Conservation (phyloP, 2,888 invertebrate genomes). For the Anoncus sp. region DNA sequence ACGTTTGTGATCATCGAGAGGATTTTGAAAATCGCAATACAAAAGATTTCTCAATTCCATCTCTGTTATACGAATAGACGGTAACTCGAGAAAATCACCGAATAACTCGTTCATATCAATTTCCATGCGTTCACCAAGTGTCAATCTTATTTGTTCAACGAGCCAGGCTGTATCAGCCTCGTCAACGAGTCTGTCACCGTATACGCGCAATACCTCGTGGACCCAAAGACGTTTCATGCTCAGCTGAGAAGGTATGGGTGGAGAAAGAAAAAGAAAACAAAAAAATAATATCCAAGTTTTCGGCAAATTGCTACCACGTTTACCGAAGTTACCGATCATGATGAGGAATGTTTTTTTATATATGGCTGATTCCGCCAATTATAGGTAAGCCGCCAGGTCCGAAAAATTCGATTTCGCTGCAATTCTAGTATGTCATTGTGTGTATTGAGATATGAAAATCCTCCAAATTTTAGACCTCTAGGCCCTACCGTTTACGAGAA, state of each 20-base stretch:
- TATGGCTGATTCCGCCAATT: no score
- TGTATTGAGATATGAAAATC: no score
- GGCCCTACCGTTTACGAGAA: no score
- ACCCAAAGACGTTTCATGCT: conserved; percentile 97
- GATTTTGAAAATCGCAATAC: conserved; percentile 98
- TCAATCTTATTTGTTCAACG: conserved; percentile 87
- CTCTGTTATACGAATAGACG: conserved; percentile 88
- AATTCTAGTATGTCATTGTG: no score
- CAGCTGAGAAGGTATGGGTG: conserved; percentile 85
- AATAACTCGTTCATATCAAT: conserved; percentile 90
- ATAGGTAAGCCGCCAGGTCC: no score
- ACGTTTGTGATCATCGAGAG: conserved; percentile 94
- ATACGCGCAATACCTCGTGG: conserved; percentile 96
- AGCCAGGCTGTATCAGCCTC: conserved; percentile 93
- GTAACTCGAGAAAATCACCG: conserved; percentile 84
- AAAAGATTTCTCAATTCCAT: conserved; percentile 93
- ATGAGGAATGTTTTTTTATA: no score
- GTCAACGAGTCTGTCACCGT: conserved; percentile 96
- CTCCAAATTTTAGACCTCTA: no score
- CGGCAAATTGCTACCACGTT: no score
- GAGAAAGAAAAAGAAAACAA: no score
- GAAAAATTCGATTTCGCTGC: no score
- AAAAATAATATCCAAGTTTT: no score
- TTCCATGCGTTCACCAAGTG: conserved; percentile 86
- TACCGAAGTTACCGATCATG: no score